Percentiles rank a stretch among this genome's conserved stretches.
Evolutionary conservation across 2,797 vertebrate genomes (phyloP).

Genomic region (Leucoraja ocellata): DNA sequence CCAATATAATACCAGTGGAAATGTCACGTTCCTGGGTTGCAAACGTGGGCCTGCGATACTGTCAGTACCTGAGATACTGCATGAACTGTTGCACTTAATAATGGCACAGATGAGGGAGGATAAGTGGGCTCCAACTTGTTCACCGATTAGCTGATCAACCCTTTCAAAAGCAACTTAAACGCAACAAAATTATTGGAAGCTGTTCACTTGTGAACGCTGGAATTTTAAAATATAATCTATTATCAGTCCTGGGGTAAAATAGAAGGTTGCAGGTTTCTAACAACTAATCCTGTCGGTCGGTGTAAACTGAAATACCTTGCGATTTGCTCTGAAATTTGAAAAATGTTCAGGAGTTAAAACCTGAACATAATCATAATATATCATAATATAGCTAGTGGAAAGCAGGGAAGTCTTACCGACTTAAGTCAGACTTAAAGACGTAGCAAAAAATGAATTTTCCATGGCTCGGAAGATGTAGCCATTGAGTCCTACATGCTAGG

Average conservation of each 20-base stretch:
- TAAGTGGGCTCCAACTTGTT: background rate
- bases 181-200: background rate
- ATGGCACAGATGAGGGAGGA: background rate
- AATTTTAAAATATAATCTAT: background rate
- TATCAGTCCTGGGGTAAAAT: background rate
- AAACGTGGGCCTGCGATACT: background rate
- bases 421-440: background rate
- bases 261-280: background rate
- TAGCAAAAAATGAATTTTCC: background rate
- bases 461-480: background rate
- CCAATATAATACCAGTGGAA: background rate
- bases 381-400: background rate
- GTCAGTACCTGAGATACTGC: background rate
- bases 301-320: background rate
- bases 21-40: background rate
- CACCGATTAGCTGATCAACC: slow-evolving; percentile 39
- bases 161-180: slow-evolving; percentile 6
- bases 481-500: background rate
- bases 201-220: background rate
- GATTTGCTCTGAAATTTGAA: background rate
- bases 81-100: background rate
- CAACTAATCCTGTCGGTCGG: background rate
- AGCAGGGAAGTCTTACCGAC: too few species aligned
- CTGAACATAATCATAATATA: background rate
- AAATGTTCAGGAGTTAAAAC: background rate